A percentile compares a stretch with the other conserved stretches of the same genome.
Evolutionary conservation across 2,888 invertebrate genomes (phyloP).

Genomic region (Troides aeacus): DNA sequence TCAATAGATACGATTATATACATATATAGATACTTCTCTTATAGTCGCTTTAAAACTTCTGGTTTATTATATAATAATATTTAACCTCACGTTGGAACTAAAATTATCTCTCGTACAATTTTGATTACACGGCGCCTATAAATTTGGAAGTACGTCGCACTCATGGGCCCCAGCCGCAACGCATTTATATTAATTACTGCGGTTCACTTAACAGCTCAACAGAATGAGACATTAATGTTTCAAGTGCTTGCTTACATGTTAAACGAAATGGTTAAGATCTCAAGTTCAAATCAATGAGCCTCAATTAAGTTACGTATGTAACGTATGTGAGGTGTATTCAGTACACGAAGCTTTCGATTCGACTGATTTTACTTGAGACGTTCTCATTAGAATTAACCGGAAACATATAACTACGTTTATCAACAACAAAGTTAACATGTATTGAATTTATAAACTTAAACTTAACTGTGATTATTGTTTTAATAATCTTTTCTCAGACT

Average conservation of each 20-base stretch:
- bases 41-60: background rate
- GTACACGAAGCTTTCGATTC: no score
- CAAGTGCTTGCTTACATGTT: conserved; percentile 8
- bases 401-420: no score
- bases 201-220: conserved; percentile 20
- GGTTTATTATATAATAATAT: background rate
- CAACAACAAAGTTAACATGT: no score
- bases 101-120: background rate
- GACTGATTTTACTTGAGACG: background rate
- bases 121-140: conserved; percentile 9
- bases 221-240: conserved; percentile 22
- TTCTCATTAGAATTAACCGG: no score
- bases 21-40: background rate
- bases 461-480: no score
- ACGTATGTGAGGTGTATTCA: background rate
- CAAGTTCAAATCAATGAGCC: conserved; percentile 6
- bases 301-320: background rate
- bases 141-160: conserved; percentile 3
- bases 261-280: conserved; percentile 10
- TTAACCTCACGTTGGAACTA: background rate
- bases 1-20: background rate
- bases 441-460: no score
- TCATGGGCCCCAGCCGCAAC: conserved; percentile 9
- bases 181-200: conserved; percentile 26
- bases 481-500: no score